Conservation (phyloP, 2,797 vertebrate genomes). For the Sorex maritimensis region DNA sequence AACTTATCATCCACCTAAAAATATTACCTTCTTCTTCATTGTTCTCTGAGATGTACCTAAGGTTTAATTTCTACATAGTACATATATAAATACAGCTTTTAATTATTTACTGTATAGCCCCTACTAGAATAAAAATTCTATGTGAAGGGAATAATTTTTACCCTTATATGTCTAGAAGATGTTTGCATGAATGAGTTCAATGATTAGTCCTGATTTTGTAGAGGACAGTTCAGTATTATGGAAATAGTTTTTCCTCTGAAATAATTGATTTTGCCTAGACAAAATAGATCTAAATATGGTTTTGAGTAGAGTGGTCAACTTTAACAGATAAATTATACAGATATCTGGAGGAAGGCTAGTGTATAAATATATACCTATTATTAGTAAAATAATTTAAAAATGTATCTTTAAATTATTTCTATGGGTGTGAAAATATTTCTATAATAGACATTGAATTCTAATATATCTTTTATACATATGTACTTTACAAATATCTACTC, state of each 20-base stretch:
- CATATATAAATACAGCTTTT: background rate
- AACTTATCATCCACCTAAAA: background rate
- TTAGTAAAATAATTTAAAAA: background rate
- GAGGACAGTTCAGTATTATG: background rate
- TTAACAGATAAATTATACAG: background rate
- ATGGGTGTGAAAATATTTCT: background rate
- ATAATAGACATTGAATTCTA: background rate
- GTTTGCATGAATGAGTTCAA: background rate
- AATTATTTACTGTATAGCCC: background rate
- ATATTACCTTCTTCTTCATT: too few species aligned
- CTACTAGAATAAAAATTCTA: background rate
- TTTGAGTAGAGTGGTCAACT: background rate
- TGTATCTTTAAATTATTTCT: background rate
- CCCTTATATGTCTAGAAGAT: background rate
- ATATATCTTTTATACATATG: background rate
- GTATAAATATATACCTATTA: background rate
- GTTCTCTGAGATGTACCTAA: background rate
- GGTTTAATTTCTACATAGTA: background rate
- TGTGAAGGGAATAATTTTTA: background rate
- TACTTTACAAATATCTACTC: background rate
- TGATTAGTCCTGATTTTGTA: background rate
- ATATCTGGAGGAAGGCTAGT: background rate
- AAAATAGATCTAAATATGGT: background rate
- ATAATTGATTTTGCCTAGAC: background rate
- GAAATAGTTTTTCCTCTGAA: background rate